Base-by-base conservation (phyloP, 2,888 invertebrate species). In the Diloba caeruleocephala region DNA sequence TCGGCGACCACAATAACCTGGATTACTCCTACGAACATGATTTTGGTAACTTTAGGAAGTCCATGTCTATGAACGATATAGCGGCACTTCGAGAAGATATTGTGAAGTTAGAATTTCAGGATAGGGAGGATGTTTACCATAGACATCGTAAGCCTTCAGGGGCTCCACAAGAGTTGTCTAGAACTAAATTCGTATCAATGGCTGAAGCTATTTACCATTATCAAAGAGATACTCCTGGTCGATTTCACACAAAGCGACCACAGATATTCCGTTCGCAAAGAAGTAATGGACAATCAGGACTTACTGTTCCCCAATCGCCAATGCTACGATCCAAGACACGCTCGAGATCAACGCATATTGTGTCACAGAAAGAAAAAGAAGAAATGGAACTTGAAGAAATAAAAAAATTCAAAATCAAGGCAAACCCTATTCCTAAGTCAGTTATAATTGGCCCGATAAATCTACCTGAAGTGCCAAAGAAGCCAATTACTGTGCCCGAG, bases 351-450 rank as follows among this genome's bases (percentile, higher is more conserved):
- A 78, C 89, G 0, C 89, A 92, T 39, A 84, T 93, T n/a, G 63
- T 95, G 10, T 95, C 95, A 9, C 94, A 93, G 43, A 93, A 95
- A 60, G 95, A 96, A 66, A 88, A 91, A 38, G 96, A 96, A 77
- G 88, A 94, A 56, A 72, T 93, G 67, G 95, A 96, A 78, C 57
- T 95, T 0, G 95, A 96, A 77, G 95, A 96, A 80, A 92, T 95
- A 7, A 95, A 94, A 74, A 95, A 95, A 88, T 94, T 94, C 76
- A 94, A 95, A 82, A 94, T 96, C 19, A 96, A 95, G 82, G 96
- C 96, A 0, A 91, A 95, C 48, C 96, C 96, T 1, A 84, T 96
- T 37, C 95, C 95, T 42, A 93, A 92, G 64, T 94, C 93, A 55
- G 94, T 96, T 2, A 83, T 96, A 25, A 88, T 92, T 57, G 94